A percentile compares a stretch with the other conserved stretches of the same genome.
phyloP scores from a whole-genome alignment of 2,797 vertebrate genomes.

The Phataginus tetradactyla region DNA sequence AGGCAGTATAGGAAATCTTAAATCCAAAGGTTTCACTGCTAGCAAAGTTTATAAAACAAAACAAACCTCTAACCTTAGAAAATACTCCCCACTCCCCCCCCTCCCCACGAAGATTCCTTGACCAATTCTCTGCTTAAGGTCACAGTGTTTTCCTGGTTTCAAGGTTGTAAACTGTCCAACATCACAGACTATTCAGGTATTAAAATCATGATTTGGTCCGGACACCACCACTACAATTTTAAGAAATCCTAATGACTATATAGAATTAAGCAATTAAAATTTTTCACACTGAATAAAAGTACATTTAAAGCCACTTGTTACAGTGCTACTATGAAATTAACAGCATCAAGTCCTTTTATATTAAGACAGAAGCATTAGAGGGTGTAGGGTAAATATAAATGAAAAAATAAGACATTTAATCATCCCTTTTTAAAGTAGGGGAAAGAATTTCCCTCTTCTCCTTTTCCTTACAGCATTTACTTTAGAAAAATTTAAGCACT shows the following conservation, averaged over 20 bases:
- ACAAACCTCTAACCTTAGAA: background rate
- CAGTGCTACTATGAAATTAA: background rate
- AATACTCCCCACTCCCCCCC: background rate
- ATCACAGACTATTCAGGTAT: background rate
- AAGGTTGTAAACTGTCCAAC: background rate
- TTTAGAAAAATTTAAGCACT: slow-evolving; percentile 19
- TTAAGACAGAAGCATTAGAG: background rate
- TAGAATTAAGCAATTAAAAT: background rate
- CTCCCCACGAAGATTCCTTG: background rate
- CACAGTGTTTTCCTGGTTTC: background rate
- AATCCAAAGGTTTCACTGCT: background rate
- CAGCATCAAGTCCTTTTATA: background rate
- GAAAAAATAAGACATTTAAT: background rate
- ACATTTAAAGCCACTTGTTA: background rate
- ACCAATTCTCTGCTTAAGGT: background rate
- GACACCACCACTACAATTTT: background rate
- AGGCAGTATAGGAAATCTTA: background rate
- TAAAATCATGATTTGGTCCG: background rate
- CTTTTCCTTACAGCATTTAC: background rate
- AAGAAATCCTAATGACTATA: background rate
- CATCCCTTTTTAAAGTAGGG: background rate
- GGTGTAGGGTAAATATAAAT: background rate
- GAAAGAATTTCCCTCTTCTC: background rate
- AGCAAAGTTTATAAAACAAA: background rate
- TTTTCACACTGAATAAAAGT: background rate